A percentile compares a stretch with the other conserved stretches of the same genome.
Evolutionary conservation across 1,140 invertebrate species (phyloP).

Genomic region (Aplysia californica): DNA sequence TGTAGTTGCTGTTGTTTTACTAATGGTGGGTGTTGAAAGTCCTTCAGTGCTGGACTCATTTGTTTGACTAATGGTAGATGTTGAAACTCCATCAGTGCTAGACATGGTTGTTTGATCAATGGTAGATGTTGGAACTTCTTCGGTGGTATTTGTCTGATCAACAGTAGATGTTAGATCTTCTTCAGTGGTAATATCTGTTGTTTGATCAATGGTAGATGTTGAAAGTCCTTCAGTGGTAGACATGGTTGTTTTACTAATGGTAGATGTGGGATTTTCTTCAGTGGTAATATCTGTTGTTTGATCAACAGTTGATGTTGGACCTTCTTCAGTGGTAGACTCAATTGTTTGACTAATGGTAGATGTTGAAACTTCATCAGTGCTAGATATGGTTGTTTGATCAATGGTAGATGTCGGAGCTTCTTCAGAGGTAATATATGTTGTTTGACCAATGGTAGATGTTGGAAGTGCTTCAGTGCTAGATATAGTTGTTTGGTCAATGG

Average conservation of each 20-base stretch:
- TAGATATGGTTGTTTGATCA: background rate
- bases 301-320: background rate
- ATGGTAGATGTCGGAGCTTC: background rate
- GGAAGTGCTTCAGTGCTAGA: no score
- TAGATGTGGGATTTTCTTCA: background rate
- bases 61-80: background rate
- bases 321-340: background rate
- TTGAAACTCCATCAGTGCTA: background rate
- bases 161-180: no score
- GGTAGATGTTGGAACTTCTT: background rate
- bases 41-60: background rate
- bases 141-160: no score
- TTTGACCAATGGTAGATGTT: background rate
- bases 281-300: background rate
- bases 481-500: background rate
- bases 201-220: no score
- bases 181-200: background rate
- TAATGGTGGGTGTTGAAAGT: background rate
- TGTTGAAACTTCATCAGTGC: background rate
- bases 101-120: background rate
- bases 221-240: background rate
- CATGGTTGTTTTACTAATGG: background rate
- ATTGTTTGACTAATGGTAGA: background rate
- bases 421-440: background rate
- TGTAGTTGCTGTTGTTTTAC: background rate